These are phyloP conservation scores for Scrobipalpa costella DNA, from an alignment of 2,888 invertebrate genomes.

Conservation along the genomic window DNA sequence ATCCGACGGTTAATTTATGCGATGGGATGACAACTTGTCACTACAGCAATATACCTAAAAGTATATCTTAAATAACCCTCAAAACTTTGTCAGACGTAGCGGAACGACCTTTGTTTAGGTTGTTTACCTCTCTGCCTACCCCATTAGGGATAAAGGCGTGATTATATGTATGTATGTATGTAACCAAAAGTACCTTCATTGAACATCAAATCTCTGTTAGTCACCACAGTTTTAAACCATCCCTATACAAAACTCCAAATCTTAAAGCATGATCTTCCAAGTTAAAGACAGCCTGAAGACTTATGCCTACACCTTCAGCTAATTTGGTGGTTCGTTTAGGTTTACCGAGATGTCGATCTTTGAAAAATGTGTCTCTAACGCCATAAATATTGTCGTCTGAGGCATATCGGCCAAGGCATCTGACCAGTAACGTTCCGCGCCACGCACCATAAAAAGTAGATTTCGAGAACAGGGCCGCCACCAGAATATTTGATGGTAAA, in stretches of 20 bases:
- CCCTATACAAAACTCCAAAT: neutral
- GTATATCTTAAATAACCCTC: no score
- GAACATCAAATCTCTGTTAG: no score
- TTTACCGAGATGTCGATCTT: conserved; percentile 23
- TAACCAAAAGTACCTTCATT: no score
- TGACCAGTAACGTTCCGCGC: conserved; percentile 20
- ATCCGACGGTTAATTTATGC: no score
- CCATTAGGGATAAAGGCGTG: no score
- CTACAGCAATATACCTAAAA: no score
- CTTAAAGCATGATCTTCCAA: neutral
- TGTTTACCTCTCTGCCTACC: no score
- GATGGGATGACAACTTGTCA: no score
- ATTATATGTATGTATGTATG: no score
- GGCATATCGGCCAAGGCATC: conserved; percentile 31
- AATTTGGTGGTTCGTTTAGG: conserved; percentile 34
- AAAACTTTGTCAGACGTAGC: no score
- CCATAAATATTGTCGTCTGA: conserved; percentile 21
- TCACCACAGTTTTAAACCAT: neutral
- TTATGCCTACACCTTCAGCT: conserved; percentile 9
- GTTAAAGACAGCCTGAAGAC: neutral
- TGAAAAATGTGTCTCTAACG: conserved; percentile 23
- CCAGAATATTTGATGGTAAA: neutral
- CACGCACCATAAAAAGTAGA: conserved; percentile 30
- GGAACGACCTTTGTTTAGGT: no score
- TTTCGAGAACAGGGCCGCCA: conserved; percentile 21